These are phyloP conservation scores for Chaetodon trifascialis DNA, from an alignment of 2,113 vertebrate genomes.

Conservation along the genomic window DNA sequence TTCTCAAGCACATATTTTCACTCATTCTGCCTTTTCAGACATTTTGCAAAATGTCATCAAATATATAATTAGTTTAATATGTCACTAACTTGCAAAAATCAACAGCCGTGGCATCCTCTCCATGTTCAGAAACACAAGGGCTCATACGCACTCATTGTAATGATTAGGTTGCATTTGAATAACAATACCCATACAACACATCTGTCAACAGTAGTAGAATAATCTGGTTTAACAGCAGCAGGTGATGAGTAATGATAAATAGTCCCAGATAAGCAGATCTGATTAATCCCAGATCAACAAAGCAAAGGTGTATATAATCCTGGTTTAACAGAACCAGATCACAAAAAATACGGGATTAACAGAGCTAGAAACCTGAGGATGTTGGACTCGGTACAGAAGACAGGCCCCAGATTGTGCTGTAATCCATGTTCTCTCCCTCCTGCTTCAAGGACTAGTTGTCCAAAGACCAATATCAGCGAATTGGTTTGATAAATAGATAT, in stretches of 20 bases:
- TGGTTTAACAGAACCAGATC: neutral
- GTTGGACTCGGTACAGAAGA: neutral
- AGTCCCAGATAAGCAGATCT: neutral
- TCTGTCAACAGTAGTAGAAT: too few species aligned
- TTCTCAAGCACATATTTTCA: neutral
- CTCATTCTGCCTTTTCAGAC: neutral
- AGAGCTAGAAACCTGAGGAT: neutral
- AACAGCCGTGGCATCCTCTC: too few species aligned
- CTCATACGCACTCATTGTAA: neutral
- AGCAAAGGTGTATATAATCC: accelerated
- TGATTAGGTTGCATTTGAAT: neutral
- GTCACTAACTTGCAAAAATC: too few species aligned
- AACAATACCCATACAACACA: too few species aligned
- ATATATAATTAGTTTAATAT: constrained; percentile 4
- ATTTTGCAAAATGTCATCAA: neutral
- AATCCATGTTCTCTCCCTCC: neutral
- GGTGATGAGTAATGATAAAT: neutral
- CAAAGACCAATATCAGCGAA: neutral
- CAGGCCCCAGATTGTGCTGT: neutral
- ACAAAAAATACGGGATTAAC: neutral
- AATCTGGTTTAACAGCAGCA: neutral
- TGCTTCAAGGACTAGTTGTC: constrained; percentile 3
- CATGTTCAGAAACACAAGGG: too few species aligned
- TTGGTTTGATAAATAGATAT: neutral
- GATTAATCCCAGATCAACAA: neutral